A percentile compares a stretch with the other conserved stretches of the same genome.
Evolutionary conservation across 1,140 invertebrate genomes (phyloP).

Genomic region (Trypoxylus dichotomus): DNA sequence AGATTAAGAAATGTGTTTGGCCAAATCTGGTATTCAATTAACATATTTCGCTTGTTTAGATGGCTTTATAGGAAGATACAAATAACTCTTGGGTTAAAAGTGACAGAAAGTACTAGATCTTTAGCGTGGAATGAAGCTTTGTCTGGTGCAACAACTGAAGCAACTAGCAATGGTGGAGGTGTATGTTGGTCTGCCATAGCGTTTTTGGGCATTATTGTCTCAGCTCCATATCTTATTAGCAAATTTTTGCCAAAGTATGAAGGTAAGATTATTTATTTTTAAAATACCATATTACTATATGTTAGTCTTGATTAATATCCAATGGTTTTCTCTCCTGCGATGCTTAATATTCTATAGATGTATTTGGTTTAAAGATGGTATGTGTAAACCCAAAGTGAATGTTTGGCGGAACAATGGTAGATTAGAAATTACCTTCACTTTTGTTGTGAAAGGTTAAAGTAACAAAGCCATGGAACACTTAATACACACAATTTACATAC

Average conservation of each 20-base stretch:
- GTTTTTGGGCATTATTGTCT: slow-evolving; percentile 84
- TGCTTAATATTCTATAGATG: too few species aligned
- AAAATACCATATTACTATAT: too few species aligned
- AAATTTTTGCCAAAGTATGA: slow-evolving; percentile 66
- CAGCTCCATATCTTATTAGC: slow-evolving; percentile 90
- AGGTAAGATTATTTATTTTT: slow-evolving; percentile 41
- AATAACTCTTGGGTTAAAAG: slow-evolving; percentile 65
- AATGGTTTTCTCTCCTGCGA: too few species aligned
- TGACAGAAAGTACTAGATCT: slow-evolving; percentile 40
- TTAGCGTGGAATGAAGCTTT: slow-evolving; percentile 63
- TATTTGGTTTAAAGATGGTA: too few species aligned
- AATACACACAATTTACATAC: too few species aligned
- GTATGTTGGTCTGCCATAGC: slow-evolving; percentile 72
- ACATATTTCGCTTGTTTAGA: slow-evolving; percentile 74
- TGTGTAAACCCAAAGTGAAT: too few species aligned
- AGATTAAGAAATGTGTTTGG: slow-evolving; percentile 78
- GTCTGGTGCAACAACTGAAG: slow-evolving; percentile 57
- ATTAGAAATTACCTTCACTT: too few species aligned
- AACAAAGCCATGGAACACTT: too few species aligned
- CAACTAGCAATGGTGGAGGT: slow-evolving; percentile 46
- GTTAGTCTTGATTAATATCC: too few species aligned
- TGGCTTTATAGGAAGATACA: slow-evolving; percentile 79
- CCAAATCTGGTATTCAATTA: slow-evolving; percentile 82
- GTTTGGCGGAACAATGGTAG: too few species aligned
- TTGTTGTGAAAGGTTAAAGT: too few species aligned